Evolutionary conservation across 2,113 vertebrate species (phyloP).

Genomic region (Puma concolor): DNA sequence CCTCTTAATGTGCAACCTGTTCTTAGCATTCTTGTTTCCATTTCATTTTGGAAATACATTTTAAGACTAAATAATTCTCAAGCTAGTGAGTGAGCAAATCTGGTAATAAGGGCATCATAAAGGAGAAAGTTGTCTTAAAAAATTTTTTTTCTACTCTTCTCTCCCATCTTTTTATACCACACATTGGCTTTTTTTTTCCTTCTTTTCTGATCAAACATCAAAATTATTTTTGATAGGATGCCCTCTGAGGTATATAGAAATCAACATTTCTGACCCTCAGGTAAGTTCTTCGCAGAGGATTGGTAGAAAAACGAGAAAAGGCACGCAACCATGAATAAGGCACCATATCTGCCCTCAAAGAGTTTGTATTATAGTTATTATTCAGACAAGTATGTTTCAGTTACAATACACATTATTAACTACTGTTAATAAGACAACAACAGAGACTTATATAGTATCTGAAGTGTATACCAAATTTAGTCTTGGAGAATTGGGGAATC

Average conservation of each 20-base stretch:
- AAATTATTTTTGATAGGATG: background rate
- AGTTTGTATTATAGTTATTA: background rate
- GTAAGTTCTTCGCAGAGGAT: background rate
- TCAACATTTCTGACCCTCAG: background rate
- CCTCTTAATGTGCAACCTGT: conserved; percentile 21
- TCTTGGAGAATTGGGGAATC: background rate
- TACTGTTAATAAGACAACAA: background rate
- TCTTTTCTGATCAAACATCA: background rate
- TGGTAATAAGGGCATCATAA: background rate
- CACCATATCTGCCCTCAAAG: background rate
- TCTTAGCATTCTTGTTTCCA: background rate
- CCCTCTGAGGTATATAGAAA: background rate
- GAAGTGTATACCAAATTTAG: background rate
- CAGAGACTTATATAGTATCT: background rate
- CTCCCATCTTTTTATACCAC: background rate
- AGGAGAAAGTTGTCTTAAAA: background rate
- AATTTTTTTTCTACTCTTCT: background rate
- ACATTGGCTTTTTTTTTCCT: background rate
- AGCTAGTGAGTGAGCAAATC: background rate
- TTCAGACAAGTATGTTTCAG: background rate
- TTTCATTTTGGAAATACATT: background rate
- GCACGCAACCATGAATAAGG: background rate
- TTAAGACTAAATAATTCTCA: background rate
- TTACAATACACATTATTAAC: background rate
- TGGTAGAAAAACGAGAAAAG: background rate